phyloP scores from a whole-genome alignment of 2,797 vertebrate species.

The Scolopax bukidnonensis region DNA sequence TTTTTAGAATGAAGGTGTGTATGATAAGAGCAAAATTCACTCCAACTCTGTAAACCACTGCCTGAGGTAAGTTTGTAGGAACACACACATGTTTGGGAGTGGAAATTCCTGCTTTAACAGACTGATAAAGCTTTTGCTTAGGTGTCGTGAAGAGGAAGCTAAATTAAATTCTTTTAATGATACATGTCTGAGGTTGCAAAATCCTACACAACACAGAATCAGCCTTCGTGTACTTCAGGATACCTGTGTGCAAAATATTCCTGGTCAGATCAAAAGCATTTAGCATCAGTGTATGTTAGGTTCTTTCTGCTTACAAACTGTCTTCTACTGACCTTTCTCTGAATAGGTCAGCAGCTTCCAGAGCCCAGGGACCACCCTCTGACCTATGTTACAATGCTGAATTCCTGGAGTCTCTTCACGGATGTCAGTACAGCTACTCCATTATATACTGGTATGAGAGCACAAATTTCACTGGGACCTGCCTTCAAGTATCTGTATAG shows the following conservation, averaged over 20 bases:
- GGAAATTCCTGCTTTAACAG: not conserved
- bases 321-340: constrained; percentile 60
- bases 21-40: not conserved
- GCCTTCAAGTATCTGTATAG: not conserved
- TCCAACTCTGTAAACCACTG: not conserved
- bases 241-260: not conserved
- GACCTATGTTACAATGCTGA: constrained; percentile 9
- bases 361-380: constrained; percentile 37
- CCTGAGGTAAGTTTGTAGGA: not conserved
- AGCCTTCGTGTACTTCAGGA: not conserved
- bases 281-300: not conserved
- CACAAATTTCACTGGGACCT: not conserved
- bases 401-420: not conserved
- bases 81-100: not conserved
- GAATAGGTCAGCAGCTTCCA: constrained; percentile 44
- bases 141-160: not conserved
- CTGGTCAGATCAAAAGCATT: not conserved
- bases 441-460: not conserved
- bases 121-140: not conserved
- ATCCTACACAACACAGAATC: not conserved
- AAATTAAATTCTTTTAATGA: not conserved
- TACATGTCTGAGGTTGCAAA: not conserved
- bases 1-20: not conserved
- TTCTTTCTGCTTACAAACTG: constrained; percentile 16
- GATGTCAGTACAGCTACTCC: not conserved